Conservation (phyloP, 2,888 invertebrate species). For the Labia minor region DNA sequence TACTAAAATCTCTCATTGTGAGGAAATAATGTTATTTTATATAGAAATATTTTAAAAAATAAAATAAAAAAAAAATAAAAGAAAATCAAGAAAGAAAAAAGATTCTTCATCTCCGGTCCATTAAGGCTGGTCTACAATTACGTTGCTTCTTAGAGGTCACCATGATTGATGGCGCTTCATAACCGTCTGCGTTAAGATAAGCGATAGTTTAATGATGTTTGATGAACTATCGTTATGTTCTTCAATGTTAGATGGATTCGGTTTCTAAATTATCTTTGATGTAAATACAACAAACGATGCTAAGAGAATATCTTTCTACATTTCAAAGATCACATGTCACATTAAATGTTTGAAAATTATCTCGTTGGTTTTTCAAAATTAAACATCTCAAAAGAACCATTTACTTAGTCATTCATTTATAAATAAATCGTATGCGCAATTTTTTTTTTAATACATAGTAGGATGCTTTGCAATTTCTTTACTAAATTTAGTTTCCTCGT, state of each 20-base stretch:
- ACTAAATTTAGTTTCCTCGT: no score
- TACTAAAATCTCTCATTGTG: no score
- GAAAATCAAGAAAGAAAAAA: no score
- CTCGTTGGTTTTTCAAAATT: no score
- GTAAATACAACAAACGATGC: slow-evolving; percentile 2
- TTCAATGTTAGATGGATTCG: neutral
- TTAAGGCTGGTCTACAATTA: slow-evolving; percentile 3
- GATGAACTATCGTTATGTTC: slow-evolving; percentile 13
- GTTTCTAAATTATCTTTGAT: slow-evolving; percentile 13
- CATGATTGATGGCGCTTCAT: slow-evolving; percentile 8
- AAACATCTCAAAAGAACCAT: no score
- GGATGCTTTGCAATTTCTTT: no score
- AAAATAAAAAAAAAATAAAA: no score
- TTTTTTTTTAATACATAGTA: no score
- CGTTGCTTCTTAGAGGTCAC: neutral
- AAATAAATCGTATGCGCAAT: no score
- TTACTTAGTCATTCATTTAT: no score
- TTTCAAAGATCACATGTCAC: neutral
- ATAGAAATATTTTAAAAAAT: no score
- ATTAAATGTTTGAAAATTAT: neutral
- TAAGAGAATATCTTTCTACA: neutral
- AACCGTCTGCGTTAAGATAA: neutral
- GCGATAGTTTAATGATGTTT: slow-evolving; percentile 13
- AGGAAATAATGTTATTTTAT: no score
- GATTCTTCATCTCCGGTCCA: neutral